Evolutionary conservation across 2,888 invertebrate species (phyloP).

Genomic region (Nezara viridula): DNA sequence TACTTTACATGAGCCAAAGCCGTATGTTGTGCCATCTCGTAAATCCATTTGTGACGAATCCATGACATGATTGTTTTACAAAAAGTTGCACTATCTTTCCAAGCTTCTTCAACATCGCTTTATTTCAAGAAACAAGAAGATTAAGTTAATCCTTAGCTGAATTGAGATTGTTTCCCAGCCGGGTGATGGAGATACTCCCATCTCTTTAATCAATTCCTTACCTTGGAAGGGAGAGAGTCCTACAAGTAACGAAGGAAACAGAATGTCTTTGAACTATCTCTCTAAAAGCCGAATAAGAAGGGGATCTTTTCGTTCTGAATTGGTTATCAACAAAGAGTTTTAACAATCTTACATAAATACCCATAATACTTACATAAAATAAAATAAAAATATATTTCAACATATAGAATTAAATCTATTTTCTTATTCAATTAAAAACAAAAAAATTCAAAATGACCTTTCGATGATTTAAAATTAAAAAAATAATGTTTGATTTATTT

Average conservation of each 20-base stretch:
- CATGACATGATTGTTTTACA: too few species aligned
- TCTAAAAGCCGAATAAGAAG: background rate
- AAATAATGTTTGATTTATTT: too few species aligned
- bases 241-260: conserved; percentile 6
- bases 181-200: background rate
- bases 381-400: background rate
- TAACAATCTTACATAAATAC: background rate
- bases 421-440: too few species aligned
- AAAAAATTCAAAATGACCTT: too few species aligned
- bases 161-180: background rate
- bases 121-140: background rate
- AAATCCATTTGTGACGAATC: too few species aligned
- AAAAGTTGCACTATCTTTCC: too few species aligned
- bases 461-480: too few species aligned
- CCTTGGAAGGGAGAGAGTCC: background rate
- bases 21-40: too few species aligned
- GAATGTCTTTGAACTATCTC: conserved; percentile 10
- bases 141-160: background rate
- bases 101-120: background rate
- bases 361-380: background rate
- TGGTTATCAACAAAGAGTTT: background rate
- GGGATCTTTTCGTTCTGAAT: background rate
- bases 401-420: too few species aligned
- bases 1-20: too few species aligned
- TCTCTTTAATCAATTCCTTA: conserved; percentile 10